phyloP scores from a whole-genome alignment of 2,113 vertebrate species.

The Phocoena sinus region DNA sequence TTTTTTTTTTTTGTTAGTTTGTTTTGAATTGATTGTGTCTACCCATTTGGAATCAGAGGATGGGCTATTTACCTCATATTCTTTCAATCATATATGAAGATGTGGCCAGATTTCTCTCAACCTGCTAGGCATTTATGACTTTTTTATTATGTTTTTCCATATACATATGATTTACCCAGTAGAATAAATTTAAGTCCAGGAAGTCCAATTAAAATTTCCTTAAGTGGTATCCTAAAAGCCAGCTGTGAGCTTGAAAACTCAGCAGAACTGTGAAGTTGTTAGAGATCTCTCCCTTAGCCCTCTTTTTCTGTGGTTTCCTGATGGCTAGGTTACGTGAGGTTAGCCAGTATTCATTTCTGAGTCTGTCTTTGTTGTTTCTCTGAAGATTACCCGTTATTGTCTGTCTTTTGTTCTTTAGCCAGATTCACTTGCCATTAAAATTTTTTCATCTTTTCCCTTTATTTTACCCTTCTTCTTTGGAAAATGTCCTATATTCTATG shows the following conservation, averaged over 20 bases:
- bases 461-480: neutral
- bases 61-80: neutral
- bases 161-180: neutral
- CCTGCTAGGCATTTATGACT: neutral
- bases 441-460: neutral
- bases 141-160: neutral
- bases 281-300: fast-evolving
- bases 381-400: neutral
- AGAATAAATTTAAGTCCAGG: neutral
- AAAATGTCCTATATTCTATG: neutral
- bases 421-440: neutral
- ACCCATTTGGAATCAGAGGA: neutral
- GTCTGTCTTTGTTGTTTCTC: neutral
- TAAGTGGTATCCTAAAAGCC: neutral
- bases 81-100: neutral
- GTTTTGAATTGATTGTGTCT: neutral
- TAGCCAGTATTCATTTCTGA: neutral
- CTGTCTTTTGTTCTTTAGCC: neutral
- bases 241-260: neutral
- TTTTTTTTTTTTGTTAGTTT: neutral
- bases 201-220: neutral
- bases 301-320: neutral
- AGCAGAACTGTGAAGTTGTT: neutral
- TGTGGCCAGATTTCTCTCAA: neutral
- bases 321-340: too few species aligned